These are phyloP conservation scores for Anguilla obscura DNA, from an alignment of 2,797 vertebrate genomes.

Conservation along the genomic window DNA sequence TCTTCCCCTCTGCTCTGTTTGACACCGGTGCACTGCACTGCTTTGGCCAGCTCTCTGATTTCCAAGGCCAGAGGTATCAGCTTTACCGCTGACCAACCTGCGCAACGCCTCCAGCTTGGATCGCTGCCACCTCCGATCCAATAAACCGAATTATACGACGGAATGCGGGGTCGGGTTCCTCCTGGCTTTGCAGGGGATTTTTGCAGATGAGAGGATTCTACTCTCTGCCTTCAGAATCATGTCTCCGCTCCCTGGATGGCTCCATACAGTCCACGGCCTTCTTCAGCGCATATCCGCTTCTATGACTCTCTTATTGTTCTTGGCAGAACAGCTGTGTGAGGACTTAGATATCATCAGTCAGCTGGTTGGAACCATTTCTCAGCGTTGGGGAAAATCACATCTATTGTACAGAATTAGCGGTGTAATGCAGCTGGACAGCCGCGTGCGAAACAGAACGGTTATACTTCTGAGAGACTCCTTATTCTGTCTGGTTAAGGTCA, in stretches of 20 bases:
- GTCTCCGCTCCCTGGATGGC: conserved; percentile 11
- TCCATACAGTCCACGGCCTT: background rate
- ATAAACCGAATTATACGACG: conserved; percentile 20
- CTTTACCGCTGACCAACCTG: background rate
- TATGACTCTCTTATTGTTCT: conserved; percentile 28
- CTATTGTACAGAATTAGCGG: background rate
- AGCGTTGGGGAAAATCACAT: background rate
- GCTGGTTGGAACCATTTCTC: background rate
- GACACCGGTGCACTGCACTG: background rate
- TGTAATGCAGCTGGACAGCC: conserved; percentile 2
- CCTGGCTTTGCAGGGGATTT: conserved; percentile 25
- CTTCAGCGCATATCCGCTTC: background rate
- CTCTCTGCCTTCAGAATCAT: conserved; percentile 16
- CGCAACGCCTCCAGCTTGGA: background rate
- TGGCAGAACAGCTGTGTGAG: conserved; percentile 25
- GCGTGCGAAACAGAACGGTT: background rate
- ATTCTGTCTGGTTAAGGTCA: background rate
- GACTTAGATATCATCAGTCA: conserved; percentile 25
- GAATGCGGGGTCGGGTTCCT: conserved; percentile 26
- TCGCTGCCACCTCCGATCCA: background rate
- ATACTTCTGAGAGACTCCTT: background rate
- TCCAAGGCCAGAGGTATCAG: conserved; percentile 1
- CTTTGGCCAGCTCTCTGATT: background rate
- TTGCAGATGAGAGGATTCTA: conserved; percentile 1
- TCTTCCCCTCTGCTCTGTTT: background rate